phyloP scores from a whole-genome alignment of 2,113 vertebrate species.

The Casuarius casuarius region DNA sequence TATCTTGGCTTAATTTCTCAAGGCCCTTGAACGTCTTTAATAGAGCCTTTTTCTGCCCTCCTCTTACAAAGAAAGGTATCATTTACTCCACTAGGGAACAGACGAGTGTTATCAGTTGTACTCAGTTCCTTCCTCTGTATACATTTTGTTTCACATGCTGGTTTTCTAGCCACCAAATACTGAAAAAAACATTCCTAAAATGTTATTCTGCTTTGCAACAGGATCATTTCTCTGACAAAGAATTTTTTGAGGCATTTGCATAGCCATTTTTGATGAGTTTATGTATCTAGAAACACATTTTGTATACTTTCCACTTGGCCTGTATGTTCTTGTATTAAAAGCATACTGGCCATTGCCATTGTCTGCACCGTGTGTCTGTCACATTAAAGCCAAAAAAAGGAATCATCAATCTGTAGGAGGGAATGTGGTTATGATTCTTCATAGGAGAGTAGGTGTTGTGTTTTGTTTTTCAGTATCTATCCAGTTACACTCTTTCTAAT shows the following conservation, averaged over 20 bases:
- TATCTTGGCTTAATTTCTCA: neutral
- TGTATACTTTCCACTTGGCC: neutral
- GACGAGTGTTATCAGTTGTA: neutral
- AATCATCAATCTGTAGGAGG: neutral
- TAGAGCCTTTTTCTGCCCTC: neutral
- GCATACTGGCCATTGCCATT: neutral
- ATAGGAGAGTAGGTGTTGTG: neutral
- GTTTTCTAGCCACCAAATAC: neutral
- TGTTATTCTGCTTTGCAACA: neutral
- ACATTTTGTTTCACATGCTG: neutral
- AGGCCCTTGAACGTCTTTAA: neutral
- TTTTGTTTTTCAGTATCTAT: neutral
- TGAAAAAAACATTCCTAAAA: neutral
- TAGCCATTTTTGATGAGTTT: neutral
- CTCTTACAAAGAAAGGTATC: neutral
- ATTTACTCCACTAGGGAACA: neutral
- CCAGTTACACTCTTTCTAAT: neutral
- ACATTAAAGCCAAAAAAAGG: neutral
- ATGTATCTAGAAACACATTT: neutral
- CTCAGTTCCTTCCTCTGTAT: neutral
- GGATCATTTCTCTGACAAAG: neutral
- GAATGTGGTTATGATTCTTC: neutral
- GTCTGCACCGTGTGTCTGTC: neutral
- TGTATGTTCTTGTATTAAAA: neutral
- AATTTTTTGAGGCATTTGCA: neutral